Base-by-base conservation (phyloP, 2,888 invertebrate genomes). In the Macrosiphum euphorbiae region DNA sequence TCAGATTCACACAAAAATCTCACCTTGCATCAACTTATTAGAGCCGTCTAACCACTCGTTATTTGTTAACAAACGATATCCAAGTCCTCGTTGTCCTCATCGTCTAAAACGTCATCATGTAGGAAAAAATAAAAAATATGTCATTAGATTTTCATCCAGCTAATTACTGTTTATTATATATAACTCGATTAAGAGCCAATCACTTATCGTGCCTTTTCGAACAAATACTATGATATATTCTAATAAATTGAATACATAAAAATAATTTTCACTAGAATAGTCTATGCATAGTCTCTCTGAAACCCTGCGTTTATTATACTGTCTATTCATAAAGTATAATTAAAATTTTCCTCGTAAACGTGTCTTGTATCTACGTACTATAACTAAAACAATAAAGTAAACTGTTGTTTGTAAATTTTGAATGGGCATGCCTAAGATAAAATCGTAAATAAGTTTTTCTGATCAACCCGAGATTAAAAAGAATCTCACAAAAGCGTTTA, bases 301-400 rank as follows among this genome's bases (percentile, higher is more conserved):
- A 35, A 67, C n/a, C n/a, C n/a, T 67, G 35, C n/a, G n/a, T 67
- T 67, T 88, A 35, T 88, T 24, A 20, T 88, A 88, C 3, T 20
- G 52, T 50, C 35, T n/a, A 52, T 35, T 2, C 7, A 13, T 26
- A 50, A 58, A 89, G 26, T 16, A 90, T 35, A 35, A 78, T 90
- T 90, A 90, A 90, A 90, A 78, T 50, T 90, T 90, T 90, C n/a
- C 90, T 35, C 52, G 41, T 90, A 78, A 78, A 50, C 47, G 8
- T 24, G 11, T 55, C 20, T 47, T 52, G 35, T n/a, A 41, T 41
- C 52, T n/a, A 35, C 28, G 61, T 35, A 50, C 35, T 35, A n/a
- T 28, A 44, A 47, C 61, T 61, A 90, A 90, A 90, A 44, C n/a
- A 67, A 90, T 67, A 24, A 61, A 61, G 28, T 47, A 47, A 90